phyloP scores from a whole-genome alignment of 2,113 vertebrate species.

The Syngnathus typhle region DNA sequence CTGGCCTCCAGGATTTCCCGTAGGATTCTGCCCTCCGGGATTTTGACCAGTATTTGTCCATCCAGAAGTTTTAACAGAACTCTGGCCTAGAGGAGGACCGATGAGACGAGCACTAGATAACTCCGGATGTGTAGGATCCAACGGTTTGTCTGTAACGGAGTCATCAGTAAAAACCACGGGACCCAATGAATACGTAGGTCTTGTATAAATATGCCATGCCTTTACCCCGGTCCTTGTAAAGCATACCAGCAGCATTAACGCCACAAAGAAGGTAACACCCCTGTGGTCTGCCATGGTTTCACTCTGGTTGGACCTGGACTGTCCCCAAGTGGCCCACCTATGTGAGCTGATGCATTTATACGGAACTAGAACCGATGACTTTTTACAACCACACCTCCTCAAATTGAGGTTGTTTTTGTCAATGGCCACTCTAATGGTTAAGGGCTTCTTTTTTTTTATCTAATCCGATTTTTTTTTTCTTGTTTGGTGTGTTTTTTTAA shows the following conservation, averaged over 20 bases:
- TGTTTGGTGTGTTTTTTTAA: neutral
- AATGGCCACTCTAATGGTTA: constrained; percentile 2
- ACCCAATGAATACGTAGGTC: neutral
- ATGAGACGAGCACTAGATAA: neutral
- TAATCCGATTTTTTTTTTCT: neutral
- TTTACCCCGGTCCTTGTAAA: constrained; percentile 20
- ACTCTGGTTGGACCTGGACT: constrained; percentile 21
- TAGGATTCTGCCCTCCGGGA: no score
- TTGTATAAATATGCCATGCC: neutral
- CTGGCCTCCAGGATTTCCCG: no score
- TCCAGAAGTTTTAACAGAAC: neutral
- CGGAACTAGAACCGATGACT: neutral
- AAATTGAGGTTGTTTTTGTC: neutral
- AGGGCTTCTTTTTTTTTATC: neutral
- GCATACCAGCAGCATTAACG: constrained; percentile 35
- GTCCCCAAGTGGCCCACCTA: constrained; percentile 10
- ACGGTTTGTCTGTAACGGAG: neutral
- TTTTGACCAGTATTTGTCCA: no score
- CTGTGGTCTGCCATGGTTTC: constrained; percentile 39
- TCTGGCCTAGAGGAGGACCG: neutral
- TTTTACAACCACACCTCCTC: constrained; percentile 33
- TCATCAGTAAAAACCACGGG: neutral
- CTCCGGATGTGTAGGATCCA: neutral
- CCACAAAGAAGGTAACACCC: constrained; percentile 24
- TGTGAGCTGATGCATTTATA: constrained; percentile 36